Evolutionary conservation across 2,113 vertebrate genomes (phyloP), one percentile per base, ranked within the genome.

Genomic region (Rostratula benghalensis): DNA sequence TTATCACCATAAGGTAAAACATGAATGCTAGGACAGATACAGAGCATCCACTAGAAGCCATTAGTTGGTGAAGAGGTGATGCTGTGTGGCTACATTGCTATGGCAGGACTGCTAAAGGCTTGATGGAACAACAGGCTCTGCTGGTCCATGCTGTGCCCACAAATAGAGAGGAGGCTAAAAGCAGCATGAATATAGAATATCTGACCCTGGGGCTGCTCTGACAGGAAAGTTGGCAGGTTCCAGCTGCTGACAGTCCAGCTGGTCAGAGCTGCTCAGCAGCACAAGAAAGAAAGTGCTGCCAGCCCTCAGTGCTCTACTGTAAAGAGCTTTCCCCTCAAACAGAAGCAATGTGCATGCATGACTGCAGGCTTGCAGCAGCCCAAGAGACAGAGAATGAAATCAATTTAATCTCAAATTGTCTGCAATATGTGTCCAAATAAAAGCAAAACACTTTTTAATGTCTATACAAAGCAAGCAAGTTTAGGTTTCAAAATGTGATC

Each of bases 231-330:
- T 11, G 75, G 22, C 54, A 90, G 35, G n/a, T 76, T 88, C 63
- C 84, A 95, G 63, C 59, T 93, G 87, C 78, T 94, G 57, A 69
- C 33, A 69, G 64, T 76, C 53, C 48, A 79, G 51, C 69, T 50
- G 37, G 64, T 61, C 50, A 0, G 4, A 92, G 64, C 46, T 93
- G 48, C 59, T 86, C 51, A 75, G 71, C 17, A 79, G 39, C n/a
- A 91, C 4, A 3, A 87, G 63, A 57, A 68, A 50, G 37, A 21
- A 77, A 59, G 23, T 1, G 0, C 30, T 75, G 50, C 8, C 30
- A 82, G 63, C 16, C 31, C 17, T 51, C 45, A 64, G 25, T 31
- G 64, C 18, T 53, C 33, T 56, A 7, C 61, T 9, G 21, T 27
- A 37, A 78, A 76, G 21, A 83, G 27, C 33, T 89, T 48, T 57